Base-by-base conservation (phyloP, 2,113 vertebrate species). In the Indicator indicator region DNA sequence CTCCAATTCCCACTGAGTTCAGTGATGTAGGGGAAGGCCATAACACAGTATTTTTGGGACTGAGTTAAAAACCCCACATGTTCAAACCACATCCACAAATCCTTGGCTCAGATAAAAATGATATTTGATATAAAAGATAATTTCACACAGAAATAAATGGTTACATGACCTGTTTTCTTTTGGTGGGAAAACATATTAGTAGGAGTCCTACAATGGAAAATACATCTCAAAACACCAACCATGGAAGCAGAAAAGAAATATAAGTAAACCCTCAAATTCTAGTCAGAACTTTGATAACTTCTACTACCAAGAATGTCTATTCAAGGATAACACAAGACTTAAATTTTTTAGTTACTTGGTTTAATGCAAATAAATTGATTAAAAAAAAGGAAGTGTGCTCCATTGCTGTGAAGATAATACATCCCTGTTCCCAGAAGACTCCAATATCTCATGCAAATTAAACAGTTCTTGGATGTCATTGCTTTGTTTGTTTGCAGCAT, bases 41-140 rank as follows among this genome's bases (percentile, higher is more conserved):
- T 85, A 33, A 60, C 13, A 70, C 4, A 48, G 5, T 11, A 56
- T 68, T 88, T 75, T 27, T 65, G n/a, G 4, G 30, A n/a, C 13
- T 1, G 3, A 65, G 8, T 30, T 88, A 30, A 77, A 84, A 46
- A 2, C 1, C 2, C 0, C 3, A 15, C 7, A 8, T 6, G 4
- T 12, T 11, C 8, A 52, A 71, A 52, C 2, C 3, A 56, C 5
- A 59, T 46, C 9, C 17, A 56, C 4, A 77, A 74, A 86, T 44
- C 12, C 18, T 59, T 33, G 5, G 9, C 46, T 44, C 16, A 52
- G 50, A 52, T 26, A 24, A 26, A 52, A 52, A 26, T 26, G 23
- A 52, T 26, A 52, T 52, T 52, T 52, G 50, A 33, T 62, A 65
- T 38, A 56, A 77, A 64, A 76, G 3, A 40, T 17, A 59, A 0